These are phyloP conservation scores for Molorchus minor DNA, from an alignment of 2,888 invertebrate species.

Conservation along the genomic window DNA sequence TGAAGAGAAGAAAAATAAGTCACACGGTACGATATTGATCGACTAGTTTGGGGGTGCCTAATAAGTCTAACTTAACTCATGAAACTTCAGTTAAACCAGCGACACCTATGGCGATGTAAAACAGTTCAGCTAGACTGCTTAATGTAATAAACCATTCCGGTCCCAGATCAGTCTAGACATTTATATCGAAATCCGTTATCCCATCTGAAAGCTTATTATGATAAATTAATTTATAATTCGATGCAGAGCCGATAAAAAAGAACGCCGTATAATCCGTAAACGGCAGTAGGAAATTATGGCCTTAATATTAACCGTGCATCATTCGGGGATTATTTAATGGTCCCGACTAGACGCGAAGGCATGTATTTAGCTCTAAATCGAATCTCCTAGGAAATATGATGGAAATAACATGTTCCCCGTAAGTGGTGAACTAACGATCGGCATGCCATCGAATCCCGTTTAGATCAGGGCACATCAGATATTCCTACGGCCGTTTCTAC, in stretches of 20 bases:
- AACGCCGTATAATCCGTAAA: neutral
- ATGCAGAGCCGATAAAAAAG: neutral
- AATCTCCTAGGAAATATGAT: constrained; percentile 27
- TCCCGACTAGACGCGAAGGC: constrained; percentile 11
- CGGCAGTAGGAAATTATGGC: constrained; percentile 11
- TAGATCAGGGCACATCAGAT: constrained; percentile 14
- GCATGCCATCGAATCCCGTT: constrained; percentile 17
- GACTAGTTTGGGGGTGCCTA: too few relatives aligned
- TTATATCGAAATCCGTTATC: neutral
- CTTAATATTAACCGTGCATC: constrained; percentile 12
- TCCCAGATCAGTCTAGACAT: neutral
- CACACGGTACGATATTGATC: too few relatives aligned
- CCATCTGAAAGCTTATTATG: neutral
- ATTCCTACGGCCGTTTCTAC: neutral
- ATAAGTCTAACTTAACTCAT: too few relatives aligned
- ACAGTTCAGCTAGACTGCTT: too few relatives aligned
- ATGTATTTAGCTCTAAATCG: constrained; percentile 19
- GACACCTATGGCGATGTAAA: too few relatives aligned
- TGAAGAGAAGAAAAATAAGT: too few relatives aligned
- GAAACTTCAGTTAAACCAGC: too few relatives aligned
- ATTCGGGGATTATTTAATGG: constrained; percentile 17
- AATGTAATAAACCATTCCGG: too few relatives aligned
- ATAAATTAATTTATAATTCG: neutral
- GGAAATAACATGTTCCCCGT: constrained; percentile 27
- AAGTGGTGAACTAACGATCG: constrained; percentile 24